phyloP scores from a whole-genome alignment of 30 jellyfish, hydroid and myxozoan species.

The Aurelia coerulea region DNA sequence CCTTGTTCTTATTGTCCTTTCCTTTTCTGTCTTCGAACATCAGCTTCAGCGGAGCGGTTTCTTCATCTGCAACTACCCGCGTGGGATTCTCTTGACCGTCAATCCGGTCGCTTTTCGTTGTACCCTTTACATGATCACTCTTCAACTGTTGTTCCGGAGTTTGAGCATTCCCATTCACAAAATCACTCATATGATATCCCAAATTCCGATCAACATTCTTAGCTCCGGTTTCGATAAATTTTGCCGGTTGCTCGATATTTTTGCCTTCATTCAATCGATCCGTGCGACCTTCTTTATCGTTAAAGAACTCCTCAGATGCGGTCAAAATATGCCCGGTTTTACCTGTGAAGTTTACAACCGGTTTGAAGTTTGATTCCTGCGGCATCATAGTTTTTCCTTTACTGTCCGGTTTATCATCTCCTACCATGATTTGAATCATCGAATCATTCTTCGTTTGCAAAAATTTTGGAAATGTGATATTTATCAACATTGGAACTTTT shows the following conservation, averaged over 20 bases:
- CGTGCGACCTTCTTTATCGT: constrained; percentile 19
- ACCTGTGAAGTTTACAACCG: constrained; percentile 57
- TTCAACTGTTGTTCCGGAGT: background rate
- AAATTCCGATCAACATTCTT: background rate
- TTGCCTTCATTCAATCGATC: constrained; percentile 18
- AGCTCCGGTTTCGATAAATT: background rate
- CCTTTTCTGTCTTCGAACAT: constrained; percentile 75
- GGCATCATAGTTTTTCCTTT: constrained; percentile 21
- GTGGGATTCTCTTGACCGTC: background rate
- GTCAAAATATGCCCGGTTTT: constrained; percentile 13
- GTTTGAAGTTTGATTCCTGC: constrained; percentile 34
- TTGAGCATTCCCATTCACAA: background rate
- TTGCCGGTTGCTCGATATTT: constrained; percentile 2
- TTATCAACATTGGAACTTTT: constrained; percentile 47
- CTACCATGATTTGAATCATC: constrained; percentile 55
- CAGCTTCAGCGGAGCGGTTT: background rate
- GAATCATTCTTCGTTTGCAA: constrained; percentile 47
- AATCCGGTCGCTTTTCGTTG: background rate
- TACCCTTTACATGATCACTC: background rate
- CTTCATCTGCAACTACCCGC: background rate
- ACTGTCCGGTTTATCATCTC: constrained; percentile 9
- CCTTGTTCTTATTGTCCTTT: constrained; percentile 49
- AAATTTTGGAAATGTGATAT: constrained; percentile 58
- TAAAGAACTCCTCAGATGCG: constrained; percentile 40
- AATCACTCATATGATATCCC: constrained; percentile 29